Evolutionary conservation across 2,888 invertebrate genomes (phyloP), one percentile per base, ranked within the genome.

Genomic region (Candidula unifasciata): DNA sequence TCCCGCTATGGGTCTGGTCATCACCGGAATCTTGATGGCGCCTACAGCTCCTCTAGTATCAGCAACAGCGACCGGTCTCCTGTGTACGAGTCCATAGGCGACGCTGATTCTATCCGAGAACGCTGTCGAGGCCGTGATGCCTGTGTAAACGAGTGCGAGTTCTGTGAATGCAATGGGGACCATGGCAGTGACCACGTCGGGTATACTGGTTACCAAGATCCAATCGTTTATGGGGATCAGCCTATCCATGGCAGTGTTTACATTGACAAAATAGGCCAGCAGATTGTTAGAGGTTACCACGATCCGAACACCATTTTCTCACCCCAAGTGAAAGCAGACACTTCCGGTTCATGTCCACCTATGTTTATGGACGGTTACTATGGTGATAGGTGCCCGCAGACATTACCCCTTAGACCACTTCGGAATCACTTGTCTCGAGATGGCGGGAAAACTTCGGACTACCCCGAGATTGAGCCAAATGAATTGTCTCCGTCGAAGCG

Each of bases 1-100:
- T 57, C 69, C 21, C 80, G 82, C 18, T 57, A 52, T 68, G 54
- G 44, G 10, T 44, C 73, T 18, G 33, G 57, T 1, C 77, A 79
- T 33, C 85, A 85, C 76, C 83, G 86, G 24, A 85, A 84, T 30
- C 83, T 87, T 64, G 86, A 86, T 44, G 84, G 80, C 27, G 86
- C 85, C 83, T 85, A 86, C 73, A 85, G 86, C 16, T 85, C 87
- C 77, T 86, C 87, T 69, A 87, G 87, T 76, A 86, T 86, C 71
- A 84, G 83, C 82, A 87, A 86, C 85, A 87, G 88, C 57, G 87
- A 87, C 71, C 78, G 86, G 33, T 87, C 87, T 3, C 88, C 87
- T n/a, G 86, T 87, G n/a, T 88, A 88, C 84, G 88, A 88, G 83
- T 87, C 86, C 52, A 88, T 88, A 57, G 88, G 87, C 27, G 88